A percentile compares a stretch with the other conserved stretches of the same genome.
These are phyloP conservation scores for Encarsia formosa DNA, from an alignment of 2,888 invertebrate species.

Conservation along the genomic window DNA sequence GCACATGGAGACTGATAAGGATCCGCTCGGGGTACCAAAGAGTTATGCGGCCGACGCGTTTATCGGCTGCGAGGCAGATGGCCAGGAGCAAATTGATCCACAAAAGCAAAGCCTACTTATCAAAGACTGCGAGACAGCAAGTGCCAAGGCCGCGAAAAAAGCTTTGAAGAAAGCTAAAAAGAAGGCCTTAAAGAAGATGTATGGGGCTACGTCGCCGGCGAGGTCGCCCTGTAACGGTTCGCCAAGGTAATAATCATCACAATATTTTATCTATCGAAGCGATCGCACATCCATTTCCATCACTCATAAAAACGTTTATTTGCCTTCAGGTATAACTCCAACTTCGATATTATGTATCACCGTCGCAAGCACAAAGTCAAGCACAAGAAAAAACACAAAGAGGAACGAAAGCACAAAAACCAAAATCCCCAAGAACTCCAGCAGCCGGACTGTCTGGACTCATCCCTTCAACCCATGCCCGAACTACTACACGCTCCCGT, in stretches of 20 bases:
- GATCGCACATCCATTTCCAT: background rate
- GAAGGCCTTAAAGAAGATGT: conserved; percentile 66
- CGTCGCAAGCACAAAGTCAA: conserved; percentile 66
- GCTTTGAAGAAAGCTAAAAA: conserved; percentile 78
- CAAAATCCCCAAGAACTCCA: conserved; percentile 23
- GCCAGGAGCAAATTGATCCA: conserved; percentile 43
- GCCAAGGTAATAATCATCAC: conserved; percentile 36
- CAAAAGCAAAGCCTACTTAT: conserved; percentile 36
- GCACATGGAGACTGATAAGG: conserved; percentile 51
- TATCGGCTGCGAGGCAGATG: conserved; percentile 30
- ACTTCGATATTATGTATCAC: conserved; percentile 45
- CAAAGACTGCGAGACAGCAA: conserved; percentile 45
- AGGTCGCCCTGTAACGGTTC: conserved; percentile 48
- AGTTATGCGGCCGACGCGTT: conserved; percentile 31
- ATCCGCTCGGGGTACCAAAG: conserved; percentile 41
- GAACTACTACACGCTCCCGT: conserved; percentile 39
- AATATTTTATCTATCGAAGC: background rate
- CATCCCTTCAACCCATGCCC: background rate
- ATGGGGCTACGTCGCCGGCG: conserved; percentile 58
- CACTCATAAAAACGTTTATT: background rate
- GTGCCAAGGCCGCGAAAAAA: conserved; percentile 67
- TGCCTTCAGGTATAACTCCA: conserved; percentile 41
- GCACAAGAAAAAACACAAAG: conserved; percentile 73
- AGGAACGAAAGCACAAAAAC: conserved; percentile 55
- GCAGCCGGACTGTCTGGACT: conserved; percentile 25